Evolutionary conservation across 2,888 invertebrate species (phyloP), one percentile per base, ranked within the genome.

Genomic region (Oscheius sp.): DNA sequence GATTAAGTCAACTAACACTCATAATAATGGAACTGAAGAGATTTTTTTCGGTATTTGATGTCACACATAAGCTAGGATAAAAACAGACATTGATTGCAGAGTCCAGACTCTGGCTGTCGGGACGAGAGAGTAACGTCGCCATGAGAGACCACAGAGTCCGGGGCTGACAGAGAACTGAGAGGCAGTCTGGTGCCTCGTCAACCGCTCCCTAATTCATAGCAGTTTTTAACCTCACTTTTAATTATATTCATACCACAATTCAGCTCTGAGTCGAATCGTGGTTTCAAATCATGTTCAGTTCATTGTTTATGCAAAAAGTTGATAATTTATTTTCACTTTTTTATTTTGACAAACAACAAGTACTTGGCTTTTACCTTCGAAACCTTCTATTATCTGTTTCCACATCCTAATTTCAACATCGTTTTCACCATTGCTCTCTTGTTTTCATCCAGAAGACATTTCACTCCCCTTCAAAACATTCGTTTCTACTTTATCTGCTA

Each of bases 101-200:
- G 73, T 50, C 35, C 68, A 68, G 55, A 21, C 59, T 48, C 48
- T 48, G 33, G 32, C 53, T 21, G 48, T 21, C 55, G 55, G 37
- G 37, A 21, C 62, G 63, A 73, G 73, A 55, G 53, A 73, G 63
- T 37, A 29, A 2, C 50, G 53, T 11, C 33, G 70, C 21, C 7
- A 13, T 29, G 48, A n/a, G 21, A 42, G 47, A 55, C 55, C 55
- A 63, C 55, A 50, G 21, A 53, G 55, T n/a, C 33, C 13, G 32
- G 42, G n/a, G 68, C 37, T 37, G 59, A 29, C 48, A 58, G 70
- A 48, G 70, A 70, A 66, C 70, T 37, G 29, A 70, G 68, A 68
- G 70, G 70, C 58, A 70, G 70, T 70, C 70, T 70, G 62, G 71
- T 48, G 63, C 55, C 73, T 73, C 73, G 73, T 73, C 73, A 73